A percentile compares a stretch with the other conserved stretches of the same genome.
phyloP scores from a whole-genome alignment of 2,797 vertebrate genomes.

The Fratercula arctica region DNA sequence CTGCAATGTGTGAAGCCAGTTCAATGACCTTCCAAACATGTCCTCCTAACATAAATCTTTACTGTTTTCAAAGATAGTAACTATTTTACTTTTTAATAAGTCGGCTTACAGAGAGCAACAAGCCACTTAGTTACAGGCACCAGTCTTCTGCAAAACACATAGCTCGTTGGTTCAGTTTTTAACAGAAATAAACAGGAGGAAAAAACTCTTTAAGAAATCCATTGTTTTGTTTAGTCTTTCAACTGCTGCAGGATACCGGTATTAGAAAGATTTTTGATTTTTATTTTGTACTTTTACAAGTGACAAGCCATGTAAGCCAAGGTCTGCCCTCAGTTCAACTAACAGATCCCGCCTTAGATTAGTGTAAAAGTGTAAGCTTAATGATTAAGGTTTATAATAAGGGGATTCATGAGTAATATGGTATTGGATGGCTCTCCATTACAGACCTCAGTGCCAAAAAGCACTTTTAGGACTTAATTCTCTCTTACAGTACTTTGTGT shows the following conservation, averaged over 20 bases:
- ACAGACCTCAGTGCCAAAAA: neutral
- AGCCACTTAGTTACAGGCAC: neutral
- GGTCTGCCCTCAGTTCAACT: neutral
- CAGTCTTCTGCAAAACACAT: neutral
- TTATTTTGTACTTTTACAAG: neutral
- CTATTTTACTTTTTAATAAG: neutral
- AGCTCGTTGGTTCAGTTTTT: neutral
- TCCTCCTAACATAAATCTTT: neutral
- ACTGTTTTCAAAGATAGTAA: neutral
- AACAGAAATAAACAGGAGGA: neutral
- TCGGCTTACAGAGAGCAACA: neutral
- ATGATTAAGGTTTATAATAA: neutral
- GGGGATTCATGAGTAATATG: neutral
- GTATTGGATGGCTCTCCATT: neutral
- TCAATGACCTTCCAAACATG: neutral
- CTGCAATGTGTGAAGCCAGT: neutral
- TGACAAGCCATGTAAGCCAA: neutral
- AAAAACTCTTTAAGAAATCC: neutral
- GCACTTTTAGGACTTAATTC: neutral
- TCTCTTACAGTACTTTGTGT: neutral
- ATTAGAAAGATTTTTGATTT: neutral
- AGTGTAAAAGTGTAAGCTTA: neutral
- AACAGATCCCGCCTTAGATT: neutral
- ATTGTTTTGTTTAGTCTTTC: neutral
- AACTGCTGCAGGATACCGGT: neutral